A percentile compares a stretch with the other conserved stretches of the same genome.
Evolutionary conservation across 2,113 vertebrate genomes (phyloP).

Genomic region (Variabilichromis moorii): DNA sequence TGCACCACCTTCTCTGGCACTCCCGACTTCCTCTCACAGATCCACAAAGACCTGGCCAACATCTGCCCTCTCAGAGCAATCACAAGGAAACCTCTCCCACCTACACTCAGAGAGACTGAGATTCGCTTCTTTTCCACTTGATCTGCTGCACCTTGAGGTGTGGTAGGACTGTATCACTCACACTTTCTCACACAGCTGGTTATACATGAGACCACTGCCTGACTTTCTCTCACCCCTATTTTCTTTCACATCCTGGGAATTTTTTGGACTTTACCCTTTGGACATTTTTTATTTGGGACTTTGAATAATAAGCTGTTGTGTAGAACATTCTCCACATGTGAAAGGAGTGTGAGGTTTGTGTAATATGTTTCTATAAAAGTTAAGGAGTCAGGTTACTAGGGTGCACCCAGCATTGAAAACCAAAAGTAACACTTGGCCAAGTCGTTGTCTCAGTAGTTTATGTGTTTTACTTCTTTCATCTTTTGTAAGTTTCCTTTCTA

Average conservation of each 20-base stretch:
- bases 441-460: too few relatives aligned
- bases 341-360: not conserved
- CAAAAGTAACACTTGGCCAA: too few relatives aligned
- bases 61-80: not conserved
- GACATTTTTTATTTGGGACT: not conserved
- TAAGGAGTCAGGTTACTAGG: too few relatives aligned
- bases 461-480: too few relatives aligned
- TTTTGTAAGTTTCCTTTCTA: too few relatives aligned
- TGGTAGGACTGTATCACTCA: not conserved
- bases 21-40: not conserved
- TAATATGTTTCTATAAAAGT: too few relatives aligned
- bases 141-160: not conserved
- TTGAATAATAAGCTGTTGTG: not conserved
- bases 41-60: not conserved
- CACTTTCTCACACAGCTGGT: not conserved
- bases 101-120: not conserved
- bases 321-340: not conserved
- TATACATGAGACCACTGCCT: accelerated
- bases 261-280: accelerated
- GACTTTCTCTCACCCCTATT: accelerated
- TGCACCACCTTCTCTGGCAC: not conserved
- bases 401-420: too few relatives aligned
- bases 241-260: not conserved
- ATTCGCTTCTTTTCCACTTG: not conserved
- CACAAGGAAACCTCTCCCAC: not conserved